Percentiles rank a stretch among this genome's conserved stretches.
phyloP scores from a whole-genome alignment of 1,140 invertebrate genomes.

The Fragariocoptes setiger region DNA sequence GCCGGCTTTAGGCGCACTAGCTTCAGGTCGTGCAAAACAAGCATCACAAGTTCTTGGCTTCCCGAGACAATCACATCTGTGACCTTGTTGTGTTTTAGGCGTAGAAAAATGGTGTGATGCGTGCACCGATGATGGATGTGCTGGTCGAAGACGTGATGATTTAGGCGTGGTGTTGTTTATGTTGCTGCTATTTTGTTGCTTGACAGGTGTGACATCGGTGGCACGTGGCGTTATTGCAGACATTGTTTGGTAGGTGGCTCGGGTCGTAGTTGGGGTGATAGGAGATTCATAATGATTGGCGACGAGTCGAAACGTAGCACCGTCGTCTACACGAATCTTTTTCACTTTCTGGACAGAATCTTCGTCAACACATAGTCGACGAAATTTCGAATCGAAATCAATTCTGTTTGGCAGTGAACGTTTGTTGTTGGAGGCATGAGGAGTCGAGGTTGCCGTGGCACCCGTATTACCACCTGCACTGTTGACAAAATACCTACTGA shows the following conservation, averaged over 20 bases:
- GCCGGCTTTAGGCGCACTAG: constrained; percentile 39
- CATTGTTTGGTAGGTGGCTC: no score
- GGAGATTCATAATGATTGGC: no score
- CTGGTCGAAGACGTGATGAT: background rate
- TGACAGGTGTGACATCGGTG: no score
- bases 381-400: background rate
- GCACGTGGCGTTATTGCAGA: no score
- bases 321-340: no score
- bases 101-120: background rate
- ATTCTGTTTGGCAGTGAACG: no score
- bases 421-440: background rate
- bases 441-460: background rate
- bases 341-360: no score
- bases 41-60: constrained; percentile 8
- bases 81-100: background rate
- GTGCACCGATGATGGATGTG: background rate
- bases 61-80: constrained; percentile 6
- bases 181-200: constrained; percentile 1
- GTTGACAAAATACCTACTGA: no score
- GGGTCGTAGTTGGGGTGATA: no score
- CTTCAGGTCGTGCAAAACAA: constrained; percentile 25
- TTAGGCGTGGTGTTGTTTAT: background rate
- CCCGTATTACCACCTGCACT: no score
- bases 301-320: no score
- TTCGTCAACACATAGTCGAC: no score